phyloP scores from a whole-genome alignment of 92 coral and sea anemone species.

The Umimayanthus chanpuru region DNA sequence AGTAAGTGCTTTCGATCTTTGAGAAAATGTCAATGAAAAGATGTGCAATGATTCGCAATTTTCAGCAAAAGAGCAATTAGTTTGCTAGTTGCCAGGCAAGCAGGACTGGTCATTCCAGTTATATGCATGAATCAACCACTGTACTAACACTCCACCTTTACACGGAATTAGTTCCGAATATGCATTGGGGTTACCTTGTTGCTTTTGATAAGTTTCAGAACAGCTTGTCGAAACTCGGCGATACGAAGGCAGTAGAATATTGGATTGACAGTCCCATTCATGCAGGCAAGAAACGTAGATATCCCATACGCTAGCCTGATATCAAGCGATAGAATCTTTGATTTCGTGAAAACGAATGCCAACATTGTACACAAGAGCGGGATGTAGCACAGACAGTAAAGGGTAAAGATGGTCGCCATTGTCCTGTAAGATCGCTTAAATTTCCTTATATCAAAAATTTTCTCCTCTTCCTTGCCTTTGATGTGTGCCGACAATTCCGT shows the following conservation, averaged over 20 bases:
- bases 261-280: conserved; percentile 34
- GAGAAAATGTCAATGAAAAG: too few species aligned
- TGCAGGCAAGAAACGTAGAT: conserved; percentile 33
- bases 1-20: too few species aligned
- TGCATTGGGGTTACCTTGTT: not conserved
- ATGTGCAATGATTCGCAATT: too few species aligned
- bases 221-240: conserved; percentile 30
- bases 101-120: too few species aligned
- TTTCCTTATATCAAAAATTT: conserved; percentile 9
- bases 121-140: too few species aligned
- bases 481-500: conserved; percentile 2
- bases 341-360: conserved; percentile 15
- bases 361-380: conserved; percentile 35
- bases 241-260: conserved; percentile 37
- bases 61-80: too few species aligned
- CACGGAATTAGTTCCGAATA: not conserved
- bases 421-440: conserved; percentile 38
- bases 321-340: conserved; percentile 5
- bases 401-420: conserved; percentile 29
- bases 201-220: conserved; percentile 6
- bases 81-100: too few species aligned
- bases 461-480: not conserved
- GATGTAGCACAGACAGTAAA: conserved; percentile 28
- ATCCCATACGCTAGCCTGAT: conserved; percentile 40
- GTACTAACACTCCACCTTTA: not conserved